Conservation (phyloP, 2,113 vertebrate genomes). For the Megaceryle torquata region DNA sequence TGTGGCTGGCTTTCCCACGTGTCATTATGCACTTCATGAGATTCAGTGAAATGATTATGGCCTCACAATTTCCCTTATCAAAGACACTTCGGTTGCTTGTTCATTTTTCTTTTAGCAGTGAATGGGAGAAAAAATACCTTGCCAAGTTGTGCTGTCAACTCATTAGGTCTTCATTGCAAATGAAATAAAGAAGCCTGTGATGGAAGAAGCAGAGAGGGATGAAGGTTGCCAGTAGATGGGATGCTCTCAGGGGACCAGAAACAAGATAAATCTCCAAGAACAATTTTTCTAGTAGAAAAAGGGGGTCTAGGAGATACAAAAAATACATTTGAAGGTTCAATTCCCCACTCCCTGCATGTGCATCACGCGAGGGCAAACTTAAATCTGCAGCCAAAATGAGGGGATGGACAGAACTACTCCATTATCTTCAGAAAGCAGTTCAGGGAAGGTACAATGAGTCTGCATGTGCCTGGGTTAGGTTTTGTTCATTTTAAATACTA, state of each 20-base stretch:
- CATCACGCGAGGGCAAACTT: neutral
- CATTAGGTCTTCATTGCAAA: neutral
- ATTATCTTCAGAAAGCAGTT: neutral
- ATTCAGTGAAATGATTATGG: constrained; percentile 5
- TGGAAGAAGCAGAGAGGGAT: neutral
- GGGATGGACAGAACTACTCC: neutral
- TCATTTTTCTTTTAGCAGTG: neutral
- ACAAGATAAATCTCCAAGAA: neutral
- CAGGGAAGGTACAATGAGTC: fast-evolving
- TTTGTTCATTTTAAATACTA: neutral
- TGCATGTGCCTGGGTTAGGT: neutral
- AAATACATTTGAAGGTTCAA: neutral
- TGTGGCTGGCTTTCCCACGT: constrained; percentile 4
- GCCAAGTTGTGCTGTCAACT: neutral
- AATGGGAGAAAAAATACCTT: neutral
- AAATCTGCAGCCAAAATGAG: neutral
- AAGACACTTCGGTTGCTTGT: constrained; percentile 19
- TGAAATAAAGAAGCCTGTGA: neutral
- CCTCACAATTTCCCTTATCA: constrained; percentile 46
- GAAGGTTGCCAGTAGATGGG: neutral
- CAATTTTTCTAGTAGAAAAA: neutral
- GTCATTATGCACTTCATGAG: constrained; percentile 17
- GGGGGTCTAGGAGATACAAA: neutral
- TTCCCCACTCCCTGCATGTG: neutral
- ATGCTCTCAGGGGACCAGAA: neutral